Base-by-base conservation (phyloP, 2,888 invertebrate species). In the Eurois occulta region DNA sequence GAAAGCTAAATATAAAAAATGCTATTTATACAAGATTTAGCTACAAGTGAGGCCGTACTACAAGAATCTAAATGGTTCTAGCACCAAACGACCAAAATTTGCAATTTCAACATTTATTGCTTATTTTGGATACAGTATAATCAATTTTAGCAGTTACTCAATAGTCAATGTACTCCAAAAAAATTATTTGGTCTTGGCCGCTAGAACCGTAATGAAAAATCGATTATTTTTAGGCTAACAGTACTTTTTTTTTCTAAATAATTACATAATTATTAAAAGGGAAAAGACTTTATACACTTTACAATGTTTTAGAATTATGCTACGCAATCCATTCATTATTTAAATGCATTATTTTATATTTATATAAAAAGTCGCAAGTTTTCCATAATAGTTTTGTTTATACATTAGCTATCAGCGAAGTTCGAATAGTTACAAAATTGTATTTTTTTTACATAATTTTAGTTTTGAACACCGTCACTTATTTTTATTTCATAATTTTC, bases 291-390 rank as follows among this genome's bases (percentile, higher is more conserved):
- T 95, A 93, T 96, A 96, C 95, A 96, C 88, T 95, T 95, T 96
- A 96, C 96, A 95, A 91, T 90, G 86, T 91, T 95, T 96, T 96
- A 96, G 96, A 96, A 96, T 96, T 93, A 95, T 95, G 92, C 95
- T 96, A 96, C 96, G 96, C 95, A 94, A 93, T 93, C 90, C 90
- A 91, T 90, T 86, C 81, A 86, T 87, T 89, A 78, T 87, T 91
- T 90, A 88, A 90, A 90, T 92, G 90, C 90, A 90, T 88, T 89
- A 86, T 79, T 80, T 86, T 77, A 77, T 75, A 78, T 81, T 78
- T 79, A 48, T 77, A 84, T 77, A 77, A 87, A 83, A 85, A 74
- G 38, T 72, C 35, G 80, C 79, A 71, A 72, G 69, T 70, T 75
- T 70, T 76, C 70, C 46, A 66, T 84, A 72, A 41, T 64, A 70